These are phyloP conservation scores for Menidia beryllina DNA, from an alignment of 2,113 vertebrate genomes.

Conservation along the genomic window DNA sequence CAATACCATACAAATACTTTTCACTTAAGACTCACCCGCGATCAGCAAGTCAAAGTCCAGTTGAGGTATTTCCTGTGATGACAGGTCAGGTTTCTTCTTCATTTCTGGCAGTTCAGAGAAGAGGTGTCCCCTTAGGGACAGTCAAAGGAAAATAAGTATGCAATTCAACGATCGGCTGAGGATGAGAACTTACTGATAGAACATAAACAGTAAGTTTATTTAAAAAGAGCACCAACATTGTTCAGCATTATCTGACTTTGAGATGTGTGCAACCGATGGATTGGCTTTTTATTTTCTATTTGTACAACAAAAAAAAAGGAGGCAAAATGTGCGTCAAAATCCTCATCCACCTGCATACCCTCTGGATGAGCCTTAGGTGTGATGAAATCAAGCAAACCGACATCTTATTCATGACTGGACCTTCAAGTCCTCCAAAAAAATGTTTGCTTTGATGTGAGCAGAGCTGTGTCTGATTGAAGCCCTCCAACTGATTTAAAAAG, in stretches of 20 bases:
- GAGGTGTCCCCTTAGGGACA: neutral
- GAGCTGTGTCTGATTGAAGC: constrained; percentile 2
- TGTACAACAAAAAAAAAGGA: neutral
- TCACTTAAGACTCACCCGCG: constrained; percentile 6
- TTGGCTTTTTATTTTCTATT: constrained; percentile 18
- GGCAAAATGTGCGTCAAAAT: neutral
- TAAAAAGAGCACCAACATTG: constrained; percentile 1
- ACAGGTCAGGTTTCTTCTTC: constrained; percentile 9
- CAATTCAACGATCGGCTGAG: neutral
- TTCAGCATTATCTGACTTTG: constrained; percentile 43
- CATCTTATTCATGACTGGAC: neutral
- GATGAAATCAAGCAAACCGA: neutral
- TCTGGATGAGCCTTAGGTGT: neutral
- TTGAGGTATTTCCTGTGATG: neutral
- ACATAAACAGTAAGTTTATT: no score
- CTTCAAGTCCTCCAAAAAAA: constrained; percentile 11
- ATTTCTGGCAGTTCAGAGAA: constrained; percentile 1
- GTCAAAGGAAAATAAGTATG: neutral
- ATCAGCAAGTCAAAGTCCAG: constrained; percentile 8
- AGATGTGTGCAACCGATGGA: constrained; percentile 19
- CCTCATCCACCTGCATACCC: neutral
- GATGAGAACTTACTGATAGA: neutral
- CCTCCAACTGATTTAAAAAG: constrained; percentile 27
- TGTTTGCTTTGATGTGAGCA: constrained; percentile 29
- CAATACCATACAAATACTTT: neutral